A percentile compares a stretch with the other conserved stretches of the same genome.
phyloP scores from a whole-genome alignment of 2,888 invertebrate species.

The Lepidocyrtoides sp. region DNA sequence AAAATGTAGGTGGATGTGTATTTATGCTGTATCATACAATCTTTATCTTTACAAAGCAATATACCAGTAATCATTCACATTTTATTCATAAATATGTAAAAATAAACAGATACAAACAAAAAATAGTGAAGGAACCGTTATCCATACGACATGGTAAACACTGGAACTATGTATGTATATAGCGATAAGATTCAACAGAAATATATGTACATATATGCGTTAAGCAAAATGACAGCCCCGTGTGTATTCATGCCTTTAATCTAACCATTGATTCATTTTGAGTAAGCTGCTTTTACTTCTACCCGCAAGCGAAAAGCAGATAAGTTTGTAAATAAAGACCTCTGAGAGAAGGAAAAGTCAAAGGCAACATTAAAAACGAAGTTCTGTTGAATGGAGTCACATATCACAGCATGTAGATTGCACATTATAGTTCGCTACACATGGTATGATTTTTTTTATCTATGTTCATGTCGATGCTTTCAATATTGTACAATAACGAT shows the following conservation, averaged over 20 bases:
- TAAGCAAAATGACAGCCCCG: neutral
- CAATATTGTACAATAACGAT: slow-evolving; percentile 32
- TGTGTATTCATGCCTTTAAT: neutral
- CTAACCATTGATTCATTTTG: slow-evolving; percentile 1
- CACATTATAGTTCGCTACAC: too few relatives aligned
- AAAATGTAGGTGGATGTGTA: too few relatives aligned
- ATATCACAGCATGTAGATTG: neutral
- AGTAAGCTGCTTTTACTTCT: neutral
- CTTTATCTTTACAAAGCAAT: neutral
- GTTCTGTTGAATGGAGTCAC: neutral
- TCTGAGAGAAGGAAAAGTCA: slow-evolving; percentile 3
- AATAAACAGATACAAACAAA: neutral
- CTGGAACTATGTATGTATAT: neutral
- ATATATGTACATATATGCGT: too few relatives aligned
- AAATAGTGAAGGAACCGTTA: neutral
- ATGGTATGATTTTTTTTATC: slow-evolving; percentile 4
- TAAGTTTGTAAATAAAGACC: neutral
- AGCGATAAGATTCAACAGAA: neutral
- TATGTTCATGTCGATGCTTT: slow-evolving; percentile 31
- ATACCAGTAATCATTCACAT: too few relatives aligned
- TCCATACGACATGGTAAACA: neutral
- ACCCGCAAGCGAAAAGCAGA: neutral
- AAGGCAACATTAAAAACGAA: neutral
- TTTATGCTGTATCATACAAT: too few relatives aligned
- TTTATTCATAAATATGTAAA: neutral